Conservation (phyloP, 2,113 vertebrate genomes). For the Ivindomyrus marchei region DNA sequence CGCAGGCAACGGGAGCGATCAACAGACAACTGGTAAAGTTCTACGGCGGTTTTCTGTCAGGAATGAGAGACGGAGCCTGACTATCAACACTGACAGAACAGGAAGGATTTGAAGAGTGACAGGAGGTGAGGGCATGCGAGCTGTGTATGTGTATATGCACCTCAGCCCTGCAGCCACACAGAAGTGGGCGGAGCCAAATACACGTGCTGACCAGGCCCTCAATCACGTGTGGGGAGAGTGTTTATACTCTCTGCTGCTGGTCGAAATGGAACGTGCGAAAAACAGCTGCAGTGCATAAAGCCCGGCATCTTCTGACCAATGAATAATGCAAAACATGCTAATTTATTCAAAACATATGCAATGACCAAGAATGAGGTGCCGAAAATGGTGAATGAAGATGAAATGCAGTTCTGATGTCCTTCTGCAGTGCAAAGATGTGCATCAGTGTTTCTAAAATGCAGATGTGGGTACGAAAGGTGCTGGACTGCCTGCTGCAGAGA, state of each 20-base stretch:
- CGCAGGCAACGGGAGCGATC: not conserved
- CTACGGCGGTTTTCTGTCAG: not conserved
- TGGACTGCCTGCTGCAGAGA: not conserved
- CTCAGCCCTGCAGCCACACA: not conserved
- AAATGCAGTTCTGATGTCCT: not conserved
- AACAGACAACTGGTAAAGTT: not conserved
- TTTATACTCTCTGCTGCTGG: not conserved
- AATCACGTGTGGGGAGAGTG: not conserved
- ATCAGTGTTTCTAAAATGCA: not conserved
- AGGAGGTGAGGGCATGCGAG: not conserved
- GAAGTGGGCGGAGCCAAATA: not conserved
- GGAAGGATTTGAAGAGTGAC: not conserved
- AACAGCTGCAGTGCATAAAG: not conserved
- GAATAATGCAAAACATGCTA: not conserved
- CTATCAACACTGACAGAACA: constrained; percentile 1
- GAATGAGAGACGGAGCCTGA: not conserved
- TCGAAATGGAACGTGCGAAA: not conserved
- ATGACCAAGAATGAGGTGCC: not conserved
- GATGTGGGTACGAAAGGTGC: not conserved
- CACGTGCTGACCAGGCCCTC: not conserved
- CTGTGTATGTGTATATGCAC: not conserved
- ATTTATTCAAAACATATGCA: constrained; percentile 15
- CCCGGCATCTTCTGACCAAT: not conserved
- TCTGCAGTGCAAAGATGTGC: not conserved
- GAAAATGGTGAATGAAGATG: not conserved